Base-by-base conservation (phyloP, 2,888 invertebrate genomes). In the Amiota mariae region DNA sequence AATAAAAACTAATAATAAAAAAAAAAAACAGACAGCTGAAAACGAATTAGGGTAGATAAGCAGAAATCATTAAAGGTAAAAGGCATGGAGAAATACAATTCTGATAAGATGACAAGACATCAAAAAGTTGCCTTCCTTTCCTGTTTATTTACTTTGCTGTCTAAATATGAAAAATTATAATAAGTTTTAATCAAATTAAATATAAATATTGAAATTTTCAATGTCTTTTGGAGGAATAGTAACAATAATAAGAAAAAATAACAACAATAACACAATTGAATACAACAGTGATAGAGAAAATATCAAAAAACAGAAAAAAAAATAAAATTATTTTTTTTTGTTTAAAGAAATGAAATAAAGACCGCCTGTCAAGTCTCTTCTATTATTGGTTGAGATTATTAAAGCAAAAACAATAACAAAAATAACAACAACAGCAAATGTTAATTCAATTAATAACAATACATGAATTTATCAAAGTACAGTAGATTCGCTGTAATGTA, bases 41-140 rank as follows among this genome's bases (percentile, higher is more conserved):
- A 61, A 71, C 46, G 48, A 61, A 61, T 61, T 71, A 49, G 72
- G 72, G 72, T 72, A 72, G 72, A 72, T 72, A 72, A 72, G 67
- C 36, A 36, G 6, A 13, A 67, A 72, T 24, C 67, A 66, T 18
- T 59, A 36, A 36, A 46, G 15, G 13, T 56, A 13, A 47, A 46
- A 54, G 13, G 64, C 36, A 49, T 36, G 46, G 49, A 71, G 46
- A 46, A 51, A 61, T 15, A 71, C 51, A 18, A 51, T 4, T 24
- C 54, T 10, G 61, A 71, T 56, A 72, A 72, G 46, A 57, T 48
- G 11, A 59, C 59, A 59, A 59, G 18, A 59, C 59, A 59, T 18
- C 20, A 59, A 20, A 59, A 59, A 1, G 12, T 18, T 18, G 59
- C 15, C 12, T 59, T 18, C 36, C 36, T 6, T 36, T 36, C 36